These are phyloP conservation scores for Ligdia adustata DNA, from an alignment of 2,888 invertebrate genomes.

Conservation along the genomic window DNA sequence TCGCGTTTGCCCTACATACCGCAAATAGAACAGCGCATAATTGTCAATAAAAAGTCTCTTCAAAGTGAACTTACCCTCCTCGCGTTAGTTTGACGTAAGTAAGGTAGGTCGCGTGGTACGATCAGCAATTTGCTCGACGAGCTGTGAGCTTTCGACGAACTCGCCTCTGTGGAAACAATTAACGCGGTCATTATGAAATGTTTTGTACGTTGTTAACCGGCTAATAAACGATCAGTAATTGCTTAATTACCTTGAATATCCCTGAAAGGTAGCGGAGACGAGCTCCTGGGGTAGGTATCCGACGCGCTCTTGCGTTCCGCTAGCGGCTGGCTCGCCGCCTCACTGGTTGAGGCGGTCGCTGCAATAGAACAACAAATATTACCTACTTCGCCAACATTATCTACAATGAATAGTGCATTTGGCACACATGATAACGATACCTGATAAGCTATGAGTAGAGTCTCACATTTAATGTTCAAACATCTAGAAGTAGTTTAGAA, in stretches of 20 bases:
- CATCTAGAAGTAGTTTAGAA: slow-evolving; percentile 38
- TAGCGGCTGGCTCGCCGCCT: slow-evolving; percentile 49
- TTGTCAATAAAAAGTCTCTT: not conserved
- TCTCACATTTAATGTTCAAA: slow-evolving; percentile 42
- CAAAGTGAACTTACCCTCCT: slow-evolving; percentile 63
- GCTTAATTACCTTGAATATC: slow-evolving; percentile 65
- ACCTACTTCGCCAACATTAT: slow-evolving; percentile 48
- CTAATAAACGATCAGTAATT: slow-evolving; percentile 22
- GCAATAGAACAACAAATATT: slow-evolving; percentile 50
- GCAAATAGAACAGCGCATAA: not conserved
- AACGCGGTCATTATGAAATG: slow-evolving; percentile 21
- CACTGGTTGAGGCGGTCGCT: slow-evolving; percentile 64
- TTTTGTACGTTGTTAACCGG: slow-evolving; percentile 22
- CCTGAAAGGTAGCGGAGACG: slow-evolving; percentile 63
- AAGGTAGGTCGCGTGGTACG: slow-evolving; percentile 77
- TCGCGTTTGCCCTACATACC: not conserved
- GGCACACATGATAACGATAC: slow-evolving; percentile 65
- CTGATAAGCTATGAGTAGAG: slow-evolving; percentile 57
- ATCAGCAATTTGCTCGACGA: slow-evolving; percentile 73
- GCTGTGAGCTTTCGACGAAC: slow-evolving; percentile 67
- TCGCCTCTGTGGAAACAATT: slow-evolving; percentile 59
- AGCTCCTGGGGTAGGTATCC: slow-evolving; percentile 55
- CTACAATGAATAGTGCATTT: slow-evolving; percentile 65
- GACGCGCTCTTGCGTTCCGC: slow-evolving; percentile 57
- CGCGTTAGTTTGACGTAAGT: slow-evolving; percentile 81